Percentiles rank a stretch among this genome's conserved stretches.
Conservation (phyloP, 2,888 invertebrate species). For the Panopea generosa region DNA sequence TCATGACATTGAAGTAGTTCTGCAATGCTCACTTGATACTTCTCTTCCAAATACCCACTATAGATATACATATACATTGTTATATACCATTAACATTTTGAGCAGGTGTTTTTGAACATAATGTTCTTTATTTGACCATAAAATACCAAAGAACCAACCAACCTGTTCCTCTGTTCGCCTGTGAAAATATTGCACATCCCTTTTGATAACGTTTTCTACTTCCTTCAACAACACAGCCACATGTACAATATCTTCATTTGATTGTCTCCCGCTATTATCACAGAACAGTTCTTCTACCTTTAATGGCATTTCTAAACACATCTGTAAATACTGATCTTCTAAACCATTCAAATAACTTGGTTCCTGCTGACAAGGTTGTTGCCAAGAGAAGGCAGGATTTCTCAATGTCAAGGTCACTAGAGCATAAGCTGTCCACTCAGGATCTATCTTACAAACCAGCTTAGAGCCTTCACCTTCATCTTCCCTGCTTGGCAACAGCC, state of each 20-base stretch:
- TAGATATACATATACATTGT: too few relatives aligned
- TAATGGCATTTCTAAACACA: conserved; percentile 44
- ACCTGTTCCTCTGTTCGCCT: conserved; percentile 41
- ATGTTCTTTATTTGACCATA: too few relatives aligned
- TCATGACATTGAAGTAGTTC: too few relatives aligned
- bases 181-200: conserved; percentile 48
- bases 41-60: too few relatives aligned
- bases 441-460: conserved; percentile 44
- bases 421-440: conserved; percentile 61
- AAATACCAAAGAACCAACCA: too few relatives aligned
- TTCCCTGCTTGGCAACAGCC: conserved; percentile 72
- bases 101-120: too few relatives aligned
- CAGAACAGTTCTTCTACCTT: conserved; percentile 13
- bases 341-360: conserved; percentile 33
- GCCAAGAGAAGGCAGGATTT: conserved; percentile 46
- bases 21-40: too few relatives aligned
- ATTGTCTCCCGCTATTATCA: neutral
- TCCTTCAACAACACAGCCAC: conserved; percentile 46
- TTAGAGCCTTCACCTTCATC: conserved; percentile 47
- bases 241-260: conserved; percentile 28
- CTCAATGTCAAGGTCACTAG: conserved; percentile 67
- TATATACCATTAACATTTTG: too few relatives aligned
- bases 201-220: conserved; percentile 49
- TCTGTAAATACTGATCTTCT: conserved; percentile 62
- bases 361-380: neutral